Percentiles rank a stretch among this genome's conserved stretches.
Evolutionary conservation across 2,888 invertebrate genomes (phyloP).

Genomic region (Andrena marginata): DNA sequence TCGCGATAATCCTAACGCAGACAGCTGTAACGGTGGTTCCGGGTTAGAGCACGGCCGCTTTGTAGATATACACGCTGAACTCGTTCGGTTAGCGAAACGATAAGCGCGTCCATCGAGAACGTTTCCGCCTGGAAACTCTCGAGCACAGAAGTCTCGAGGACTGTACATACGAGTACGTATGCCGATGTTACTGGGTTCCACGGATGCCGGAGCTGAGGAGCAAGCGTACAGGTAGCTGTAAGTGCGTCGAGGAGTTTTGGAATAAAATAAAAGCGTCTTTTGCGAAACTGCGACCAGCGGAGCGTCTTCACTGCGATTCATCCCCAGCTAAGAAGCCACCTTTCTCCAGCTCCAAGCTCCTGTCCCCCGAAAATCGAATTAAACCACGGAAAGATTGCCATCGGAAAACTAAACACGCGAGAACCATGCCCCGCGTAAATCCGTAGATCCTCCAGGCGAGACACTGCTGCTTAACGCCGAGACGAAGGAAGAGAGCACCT

Average conservation of each 20-base stretch:
- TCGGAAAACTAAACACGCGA: too few relatives aligned
- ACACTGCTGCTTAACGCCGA: too few relatives aligned
- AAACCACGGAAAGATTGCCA: too few relatives aligned
- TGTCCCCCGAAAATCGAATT: too few relatives aligned
- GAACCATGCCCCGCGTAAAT: too few relatives aligned
- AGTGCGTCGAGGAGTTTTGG: constrained; percentile 47
- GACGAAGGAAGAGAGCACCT: too few relatives aligned
- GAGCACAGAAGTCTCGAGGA: constrained; percentile 48
- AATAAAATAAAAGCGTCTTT: constrained; percentile 56
- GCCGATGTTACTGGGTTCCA: constrained; percentile 54
- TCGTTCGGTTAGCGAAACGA: constrained; percentile 55
- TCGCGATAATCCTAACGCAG: constrained; percentile 53
- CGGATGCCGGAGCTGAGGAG: constrained; percentile 47
- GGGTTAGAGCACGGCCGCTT: constrained; percentile 56
- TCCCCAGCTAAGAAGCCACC: too few relatives aligned
- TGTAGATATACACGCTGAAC: constrained; percentile 65
- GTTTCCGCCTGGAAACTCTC: constrained; percentile 41
- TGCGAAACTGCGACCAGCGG: background rate
- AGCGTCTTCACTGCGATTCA: background rate
- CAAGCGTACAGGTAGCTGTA: constrained; percentile 53
- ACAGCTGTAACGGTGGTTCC: constrained; percentile 40
- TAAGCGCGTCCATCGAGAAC: constrained; percentile 52
- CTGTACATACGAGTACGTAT: constrained; percentile 65
- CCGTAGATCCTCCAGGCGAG: too few relatives aligned
- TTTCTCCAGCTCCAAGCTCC: too few relatives aligned